Percentiles rank a stretch among this genome's conserved stretches.
These are phyloP conservation scores for Atlantisia rogersi DNA, from an alignment of 2,113 vertebrate species.

Conservation along the genomic window DNA sequence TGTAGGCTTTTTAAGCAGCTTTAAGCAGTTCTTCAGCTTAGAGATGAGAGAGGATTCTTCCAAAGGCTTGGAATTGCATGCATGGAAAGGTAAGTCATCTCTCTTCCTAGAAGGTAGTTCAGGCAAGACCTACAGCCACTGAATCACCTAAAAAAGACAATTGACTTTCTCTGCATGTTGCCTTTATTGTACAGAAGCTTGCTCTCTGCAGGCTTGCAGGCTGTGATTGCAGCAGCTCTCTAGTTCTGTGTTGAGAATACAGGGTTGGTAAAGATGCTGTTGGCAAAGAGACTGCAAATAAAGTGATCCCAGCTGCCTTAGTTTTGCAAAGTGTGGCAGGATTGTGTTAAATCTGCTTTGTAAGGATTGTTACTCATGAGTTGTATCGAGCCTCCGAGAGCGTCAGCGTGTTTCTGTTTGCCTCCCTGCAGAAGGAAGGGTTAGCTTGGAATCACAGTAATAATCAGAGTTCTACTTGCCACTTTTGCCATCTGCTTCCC, in stretches of 20 bases:
- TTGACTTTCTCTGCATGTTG: neutral
- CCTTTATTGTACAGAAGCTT: neutral
- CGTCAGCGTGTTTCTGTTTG: neutral
- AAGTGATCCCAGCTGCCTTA: neutral
- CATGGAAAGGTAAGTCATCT: neutral
- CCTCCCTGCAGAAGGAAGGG: neutral
- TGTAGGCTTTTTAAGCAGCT: neutral
- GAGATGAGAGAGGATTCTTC: neutral
- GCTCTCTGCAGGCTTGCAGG: neutral
- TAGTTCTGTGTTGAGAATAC: neutral
- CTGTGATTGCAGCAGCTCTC: neutral
- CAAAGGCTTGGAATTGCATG: neutral
- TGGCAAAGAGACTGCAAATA: neutral
- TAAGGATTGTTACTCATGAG: neutral
- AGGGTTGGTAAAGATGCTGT: neutral
- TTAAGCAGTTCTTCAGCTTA: neutral
- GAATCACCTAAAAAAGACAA: neutral
- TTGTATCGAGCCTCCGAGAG: neutral
- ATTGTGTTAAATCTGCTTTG: neutral
- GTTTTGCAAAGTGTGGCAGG: neutral
- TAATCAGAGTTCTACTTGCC: neutral
- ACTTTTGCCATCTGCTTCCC: neutral
- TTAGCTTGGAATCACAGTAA: neutral
- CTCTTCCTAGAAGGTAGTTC: neutral
- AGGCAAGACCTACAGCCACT: neutral